Evolutionary conservation across 2,888 invertebrate species (phyloP).

Genomic region (Macrosiphum euphorbiae): DNA sequence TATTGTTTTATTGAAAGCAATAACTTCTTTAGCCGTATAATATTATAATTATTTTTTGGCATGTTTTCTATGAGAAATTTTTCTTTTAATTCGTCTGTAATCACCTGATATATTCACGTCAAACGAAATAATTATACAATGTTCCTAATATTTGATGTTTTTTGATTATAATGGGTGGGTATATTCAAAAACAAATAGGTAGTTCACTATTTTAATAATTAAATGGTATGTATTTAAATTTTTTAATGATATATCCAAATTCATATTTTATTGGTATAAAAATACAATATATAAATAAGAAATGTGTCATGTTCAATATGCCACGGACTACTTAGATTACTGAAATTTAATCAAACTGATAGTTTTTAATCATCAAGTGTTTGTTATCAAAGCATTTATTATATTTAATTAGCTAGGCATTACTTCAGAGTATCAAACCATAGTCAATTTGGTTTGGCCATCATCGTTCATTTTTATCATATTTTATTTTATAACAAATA

Average conservation of each 20-base stretch:
- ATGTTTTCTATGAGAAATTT: background rate
- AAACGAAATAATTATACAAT: background rate
- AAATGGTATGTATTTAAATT: no score
- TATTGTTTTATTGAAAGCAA: background rate
- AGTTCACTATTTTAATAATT: background rate
- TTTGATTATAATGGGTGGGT: no score
- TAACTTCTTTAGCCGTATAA: background rate
- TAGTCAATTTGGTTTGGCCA: background rate
- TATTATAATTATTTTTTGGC: background rate
- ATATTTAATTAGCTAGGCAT: background rate
- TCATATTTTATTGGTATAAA: background rate
- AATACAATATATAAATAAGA: background rate
- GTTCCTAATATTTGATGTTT: background rate
- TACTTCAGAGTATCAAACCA: background rate
- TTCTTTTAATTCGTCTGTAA: background rate
- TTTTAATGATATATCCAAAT: background rate
- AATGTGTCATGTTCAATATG: background rate
- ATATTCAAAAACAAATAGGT: background rate
- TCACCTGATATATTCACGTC: background rate
- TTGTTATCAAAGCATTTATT: background rate
- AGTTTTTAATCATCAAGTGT: background rate
- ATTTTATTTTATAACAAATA: background rate
- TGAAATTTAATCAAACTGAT: background rate
- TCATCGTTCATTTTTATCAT: background rate
- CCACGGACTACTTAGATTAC: background rate